These are phyloP conservation scores for Rhimphoctona megacephalus DNA, from an alignment of 2,888 invertebrate species.

Conservation along the genomic window DNA sequence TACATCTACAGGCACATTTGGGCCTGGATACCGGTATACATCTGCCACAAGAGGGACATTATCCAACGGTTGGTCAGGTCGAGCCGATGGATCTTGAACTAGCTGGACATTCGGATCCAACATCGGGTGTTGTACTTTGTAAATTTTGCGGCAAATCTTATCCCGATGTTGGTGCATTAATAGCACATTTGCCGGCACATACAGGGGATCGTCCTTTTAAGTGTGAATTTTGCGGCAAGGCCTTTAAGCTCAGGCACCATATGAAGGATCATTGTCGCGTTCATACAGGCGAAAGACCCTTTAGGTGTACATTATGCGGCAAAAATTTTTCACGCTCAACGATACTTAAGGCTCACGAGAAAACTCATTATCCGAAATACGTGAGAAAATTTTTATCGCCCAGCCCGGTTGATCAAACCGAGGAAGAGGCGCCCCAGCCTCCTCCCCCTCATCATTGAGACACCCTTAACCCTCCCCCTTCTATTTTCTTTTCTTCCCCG, in stretches of 20 bases:
- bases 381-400: constrained; percentile 95
- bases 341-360: constrained; percentile 96
- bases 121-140: constrained; percentile 92
- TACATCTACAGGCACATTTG: constrained; percentile 85
- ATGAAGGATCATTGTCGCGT: constrained; percentile 98
- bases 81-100: constrained; percentile 88
- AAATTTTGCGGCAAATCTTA: constrained; percentile 97
- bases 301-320: constrained; percentile 95
- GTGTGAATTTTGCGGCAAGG: constrained; percentile 97
- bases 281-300: constrained; percentile 96
- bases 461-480: not conserved
- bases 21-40: constrained; percentile 83
- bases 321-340: constrained; percentile 96
- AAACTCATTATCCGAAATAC: constrained; percentile 96
- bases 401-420: constrained; percentile 93
- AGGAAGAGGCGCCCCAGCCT: constrained; percentile 87
- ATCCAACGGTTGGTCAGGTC: constrained; percentile 82
- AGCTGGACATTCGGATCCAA: constrained; percentile 88
- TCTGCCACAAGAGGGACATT: constrained; percentile 83
- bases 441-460: constrained; percentile 81
- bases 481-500: not conserved
- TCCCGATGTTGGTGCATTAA: constrained; percentile 95
- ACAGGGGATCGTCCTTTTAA: constrained; percentile 96
- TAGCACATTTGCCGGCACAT: constrained; percentile 94
- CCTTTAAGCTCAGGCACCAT: constrained; percentile 96